phyloP scores from a whole-genome alignment of 2,113 vertebrate genomes.

The Rhabdornis inornatus region DNA sequence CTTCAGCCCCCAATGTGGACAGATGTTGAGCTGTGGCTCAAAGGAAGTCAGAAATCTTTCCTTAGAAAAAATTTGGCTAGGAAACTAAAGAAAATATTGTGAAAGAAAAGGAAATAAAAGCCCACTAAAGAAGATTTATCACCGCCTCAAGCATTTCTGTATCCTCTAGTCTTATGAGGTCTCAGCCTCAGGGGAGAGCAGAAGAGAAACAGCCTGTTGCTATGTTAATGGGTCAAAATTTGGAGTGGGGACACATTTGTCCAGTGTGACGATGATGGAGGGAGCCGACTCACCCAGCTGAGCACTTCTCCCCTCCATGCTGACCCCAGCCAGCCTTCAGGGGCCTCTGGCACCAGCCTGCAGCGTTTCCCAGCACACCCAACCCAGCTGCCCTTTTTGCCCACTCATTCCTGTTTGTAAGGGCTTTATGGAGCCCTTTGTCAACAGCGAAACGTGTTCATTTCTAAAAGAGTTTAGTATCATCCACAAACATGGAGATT shows the following conservation, averaged over 20 bases:
- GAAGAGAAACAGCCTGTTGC: constrained; percentile 41
- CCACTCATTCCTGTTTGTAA: background rate
- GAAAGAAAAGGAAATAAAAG: constrained; percentile 70
- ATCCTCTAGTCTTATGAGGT: constrained; percentile 56
- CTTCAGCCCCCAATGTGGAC: constrained; percentile 68
- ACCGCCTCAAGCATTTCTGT: constrained; percentile 54
- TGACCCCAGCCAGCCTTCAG: background rate
- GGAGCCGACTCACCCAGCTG: accelerated
- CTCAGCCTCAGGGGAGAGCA: constrained; percentile 8
- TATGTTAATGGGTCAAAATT: constrained; percentile 32
- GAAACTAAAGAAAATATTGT: constrained; percentile 73
- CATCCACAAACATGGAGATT: background rate
- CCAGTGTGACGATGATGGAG: background rate
- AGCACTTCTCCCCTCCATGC: background rate
- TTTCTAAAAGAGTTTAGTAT: background rate
- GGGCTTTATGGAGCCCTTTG: background rate
- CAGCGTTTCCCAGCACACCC: background rate
- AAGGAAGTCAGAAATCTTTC: constrained; percentile 73
- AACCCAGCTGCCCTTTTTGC: background rate
- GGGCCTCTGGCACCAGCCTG: background rate
- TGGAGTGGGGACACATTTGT: background rate
- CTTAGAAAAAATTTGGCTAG: constrained; percentile 66
- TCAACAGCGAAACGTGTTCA: background rate
- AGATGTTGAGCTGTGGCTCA: constrained; percentile 71
- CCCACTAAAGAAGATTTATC: constrained; percentile 70